Evolutionary conservation across 2,797 vertebrate genomes (phyloP), one percentile per base, ranked within the genome.

Genomic region (Thunnus albacares): DNA sequence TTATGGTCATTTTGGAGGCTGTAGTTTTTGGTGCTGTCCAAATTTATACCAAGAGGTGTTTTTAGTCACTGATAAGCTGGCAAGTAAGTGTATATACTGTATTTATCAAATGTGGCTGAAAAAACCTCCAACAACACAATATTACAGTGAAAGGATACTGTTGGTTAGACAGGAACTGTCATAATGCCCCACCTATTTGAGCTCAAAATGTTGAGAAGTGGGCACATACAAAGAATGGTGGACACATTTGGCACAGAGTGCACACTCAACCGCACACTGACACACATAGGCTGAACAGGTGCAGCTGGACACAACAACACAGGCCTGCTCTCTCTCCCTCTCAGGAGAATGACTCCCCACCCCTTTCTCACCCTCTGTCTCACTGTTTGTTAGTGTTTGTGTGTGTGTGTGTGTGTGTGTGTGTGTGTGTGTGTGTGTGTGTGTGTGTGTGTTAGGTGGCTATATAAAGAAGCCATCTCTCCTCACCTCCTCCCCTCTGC

Each of bases 271-370:
- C n/a, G 82, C 74, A 79, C 67, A 87, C 75, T 81, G 85, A 81
- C n/a, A 61, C 75, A 84, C 78, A 84, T 81, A 66, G 20, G 45
- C 81, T 78, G 85, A 93, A 91, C 92, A 94, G 93, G 92, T 93
- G 91, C 91, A 93, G 88, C 88, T 84, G 91, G 90, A 94, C 90
- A 85, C 79, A 85, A 88, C 80, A 81, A 86, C 90, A 82, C 85
- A 81, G 75, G 86, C 84, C 78, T 85, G 77, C 77, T 75, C 79
- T 47, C 62, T n/a, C 62, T 43, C 69, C 59, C 55, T 85, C 90
- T 69, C 83, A 56, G 77, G 90, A 90, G 89, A 87, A 55, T 52
- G 49, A 59, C 71, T 74, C 87, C 64, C 75, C 66, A 65, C n/a
- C 61, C 22, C 78, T 45, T 81, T 45, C 80, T 70, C 73, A 62